Conservation (phyloP, 2,888 invertebrate genomes). For the Idaea dimidiata region DNA sequence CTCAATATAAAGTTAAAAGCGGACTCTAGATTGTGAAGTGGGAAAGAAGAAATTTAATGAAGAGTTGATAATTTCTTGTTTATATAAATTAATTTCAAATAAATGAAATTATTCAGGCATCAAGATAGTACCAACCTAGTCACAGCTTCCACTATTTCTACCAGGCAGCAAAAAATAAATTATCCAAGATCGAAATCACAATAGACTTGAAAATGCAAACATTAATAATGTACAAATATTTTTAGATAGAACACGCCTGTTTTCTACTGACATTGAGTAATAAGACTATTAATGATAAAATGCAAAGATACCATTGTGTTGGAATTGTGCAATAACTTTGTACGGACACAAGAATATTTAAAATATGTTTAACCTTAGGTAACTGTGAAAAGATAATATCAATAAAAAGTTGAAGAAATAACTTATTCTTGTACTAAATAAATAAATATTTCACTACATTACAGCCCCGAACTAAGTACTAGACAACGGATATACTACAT, state of each 20-base stretch:
- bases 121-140: not conserved
- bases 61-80: not conserved
- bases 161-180: not conserved
- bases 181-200: not conserved
- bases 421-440: too few species aligned
- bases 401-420: not conserved
- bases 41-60: not conserved
- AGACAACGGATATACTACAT: too few species aligned
- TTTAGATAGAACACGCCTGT: slow-evolving; percentile 1
- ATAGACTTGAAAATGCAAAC: not conserved
- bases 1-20: too few species aligned
- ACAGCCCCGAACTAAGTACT: too few species aligned
- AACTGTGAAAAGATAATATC: not conserved
- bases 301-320: not conserved
- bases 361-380: not conserved
- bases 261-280: not conserved
- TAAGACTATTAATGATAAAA: not conserved
- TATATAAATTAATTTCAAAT: not conserved
- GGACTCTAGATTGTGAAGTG: too few species aligned
- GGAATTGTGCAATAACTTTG: not conserved
- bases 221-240: not conserved
- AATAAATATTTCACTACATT: too few species aligned
- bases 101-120: not conserved
- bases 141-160: not conserved
- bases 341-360: not conserved